Conservation (phyloP, 2,797 vertebrate species). For the Clarias fuscus region DNA sequence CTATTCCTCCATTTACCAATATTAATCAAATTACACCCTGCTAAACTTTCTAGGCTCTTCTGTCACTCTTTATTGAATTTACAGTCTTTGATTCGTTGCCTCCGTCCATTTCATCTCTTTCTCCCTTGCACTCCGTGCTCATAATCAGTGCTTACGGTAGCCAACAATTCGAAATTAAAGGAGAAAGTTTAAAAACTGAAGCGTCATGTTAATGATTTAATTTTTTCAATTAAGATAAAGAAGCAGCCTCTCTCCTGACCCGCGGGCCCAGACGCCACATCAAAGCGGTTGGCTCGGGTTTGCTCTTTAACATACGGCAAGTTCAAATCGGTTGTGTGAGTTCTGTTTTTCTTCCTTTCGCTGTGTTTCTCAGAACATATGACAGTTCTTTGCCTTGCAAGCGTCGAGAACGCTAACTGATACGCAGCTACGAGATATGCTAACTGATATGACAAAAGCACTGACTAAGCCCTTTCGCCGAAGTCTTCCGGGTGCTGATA, state of each 20-base stretch:
- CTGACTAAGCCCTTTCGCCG: background rate
- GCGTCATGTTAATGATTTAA: conserved; percentile 82
- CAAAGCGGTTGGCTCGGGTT: conserved; percentile 68
- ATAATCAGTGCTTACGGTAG: conserved; percentile 24
- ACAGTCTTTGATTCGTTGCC: conserved; percentile 47
- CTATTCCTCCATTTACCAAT: conserved; percentile 67
- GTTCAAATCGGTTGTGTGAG: conserved; percentile 55
- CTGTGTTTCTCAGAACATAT: conserved; percentile 17
- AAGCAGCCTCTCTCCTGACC: conserved; percentile 71
- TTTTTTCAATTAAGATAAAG: conserved; percentile 85
- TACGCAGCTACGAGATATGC: background rate
- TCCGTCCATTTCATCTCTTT: conserved; percentile 4
- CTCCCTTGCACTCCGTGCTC: background rate
- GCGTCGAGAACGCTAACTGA: conserved; percentile 4
- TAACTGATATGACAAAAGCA: conserved; percentile 15
- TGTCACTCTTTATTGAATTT: conserved; percentile 49
- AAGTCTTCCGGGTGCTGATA: background rate
- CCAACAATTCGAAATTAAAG: conserved; percentile 52
- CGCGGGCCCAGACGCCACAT: conserved; percentile 71
- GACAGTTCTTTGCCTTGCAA: background rate
- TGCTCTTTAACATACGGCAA: conserved; percentile 62
- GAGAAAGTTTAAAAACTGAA: conserved; percentile 67
- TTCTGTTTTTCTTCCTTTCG: conserved; percentile 9
- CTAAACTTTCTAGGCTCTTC: conserved; percentile 69
- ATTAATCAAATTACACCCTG: conserved; percentile 77